Percentiles rank a stretch among this genome's conserved stretches.
These are phyloP conservation scores for Plusia festucae DNA, from an alignment of 2,888 invertebrate genomes.

Conservation along the genomic window DNA sequence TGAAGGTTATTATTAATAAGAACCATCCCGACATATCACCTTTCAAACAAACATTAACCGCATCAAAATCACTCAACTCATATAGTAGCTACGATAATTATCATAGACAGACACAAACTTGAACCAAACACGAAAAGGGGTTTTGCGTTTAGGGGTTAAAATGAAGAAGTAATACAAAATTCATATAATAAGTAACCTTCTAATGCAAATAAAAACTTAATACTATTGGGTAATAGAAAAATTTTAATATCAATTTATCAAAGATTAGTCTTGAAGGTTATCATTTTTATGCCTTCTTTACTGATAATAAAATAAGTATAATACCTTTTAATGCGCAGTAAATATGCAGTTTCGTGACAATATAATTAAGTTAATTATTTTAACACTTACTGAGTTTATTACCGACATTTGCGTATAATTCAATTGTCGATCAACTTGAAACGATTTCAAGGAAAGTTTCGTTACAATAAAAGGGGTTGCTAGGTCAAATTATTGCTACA, in stretches of 20 bases:
- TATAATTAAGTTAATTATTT: background rate
- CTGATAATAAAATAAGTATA: background rate
- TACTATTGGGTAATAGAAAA: background rate
- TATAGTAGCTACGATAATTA: no score
- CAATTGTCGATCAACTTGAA: conserved; percentile 45
- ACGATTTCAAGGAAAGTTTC: conserved; percentile 43
- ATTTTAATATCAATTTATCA: conserved; percentile 1
- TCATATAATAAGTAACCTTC: no score
- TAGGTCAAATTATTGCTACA: conserved; percentile 26
- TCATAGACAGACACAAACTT: no score
- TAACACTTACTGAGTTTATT: background rate
- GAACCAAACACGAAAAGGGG: no score
- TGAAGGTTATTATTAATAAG: no score
- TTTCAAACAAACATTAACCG: no score
- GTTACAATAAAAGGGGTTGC: conserved; percentile 49
- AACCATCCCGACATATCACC: no score
- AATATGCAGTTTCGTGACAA: background rate
- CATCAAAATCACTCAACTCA: no score
- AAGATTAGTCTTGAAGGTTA: background rate
- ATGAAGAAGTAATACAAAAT: no score
- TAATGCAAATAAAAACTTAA: background rate
- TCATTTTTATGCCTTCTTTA: background rate
- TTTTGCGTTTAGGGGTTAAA: no score
- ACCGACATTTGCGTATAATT: background rate
- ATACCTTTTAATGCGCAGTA: background rate